A percentile compares a stretch with the other conserved stretches of the same genome.
Evolutionary conservation across 2,888 invertebrate species (phyloP).

Genomic region (Hydrotaea cyrtoneurina): DNA sequence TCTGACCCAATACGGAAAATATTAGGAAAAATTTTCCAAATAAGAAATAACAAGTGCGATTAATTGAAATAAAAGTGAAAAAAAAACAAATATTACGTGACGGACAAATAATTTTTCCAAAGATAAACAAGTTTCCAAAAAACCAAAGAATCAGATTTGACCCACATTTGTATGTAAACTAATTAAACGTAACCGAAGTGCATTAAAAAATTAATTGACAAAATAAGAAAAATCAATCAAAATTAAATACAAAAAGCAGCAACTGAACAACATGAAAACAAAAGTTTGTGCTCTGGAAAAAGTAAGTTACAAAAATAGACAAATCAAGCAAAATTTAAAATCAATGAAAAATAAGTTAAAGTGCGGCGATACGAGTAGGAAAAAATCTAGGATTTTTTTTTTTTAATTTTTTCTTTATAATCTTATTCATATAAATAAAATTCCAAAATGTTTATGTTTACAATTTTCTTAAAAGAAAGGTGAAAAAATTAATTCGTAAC

Average conservation of each 20-base stretch:
- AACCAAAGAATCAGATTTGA: neutral
- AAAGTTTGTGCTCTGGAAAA: conserved; percentile 27
- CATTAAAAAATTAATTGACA: neutral
- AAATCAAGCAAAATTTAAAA: neutral
- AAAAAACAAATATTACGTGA: neutral
- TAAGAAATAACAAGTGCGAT: no score
- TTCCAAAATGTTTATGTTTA: no score
- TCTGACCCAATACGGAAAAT: no score
- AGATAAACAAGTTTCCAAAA: neutral
- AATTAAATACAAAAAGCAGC: neutral
- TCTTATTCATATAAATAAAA: no score
- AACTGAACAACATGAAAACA: conserved; percentile 23
- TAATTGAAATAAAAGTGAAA: neutral
- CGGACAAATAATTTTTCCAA: neutral
- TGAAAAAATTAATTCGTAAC: no score
- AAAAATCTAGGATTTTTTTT: no score
- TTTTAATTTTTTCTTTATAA: no score
- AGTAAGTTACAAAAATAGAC: conserved; percentile 16
- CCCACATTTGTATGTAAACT: neutral
- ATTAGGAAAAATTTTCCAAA: no score
- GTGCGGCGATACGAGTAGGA: no score
- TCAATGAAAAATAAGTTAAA: no score
- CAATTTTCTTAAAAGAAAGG: no score
- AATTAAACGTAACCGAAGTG: neutral
- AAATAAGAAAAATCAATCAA: neutral